Evolutionary conservation across 2,888 invertebrate species (phyloP).

Genomic region (Drosophila paucipuncta): DNA sequence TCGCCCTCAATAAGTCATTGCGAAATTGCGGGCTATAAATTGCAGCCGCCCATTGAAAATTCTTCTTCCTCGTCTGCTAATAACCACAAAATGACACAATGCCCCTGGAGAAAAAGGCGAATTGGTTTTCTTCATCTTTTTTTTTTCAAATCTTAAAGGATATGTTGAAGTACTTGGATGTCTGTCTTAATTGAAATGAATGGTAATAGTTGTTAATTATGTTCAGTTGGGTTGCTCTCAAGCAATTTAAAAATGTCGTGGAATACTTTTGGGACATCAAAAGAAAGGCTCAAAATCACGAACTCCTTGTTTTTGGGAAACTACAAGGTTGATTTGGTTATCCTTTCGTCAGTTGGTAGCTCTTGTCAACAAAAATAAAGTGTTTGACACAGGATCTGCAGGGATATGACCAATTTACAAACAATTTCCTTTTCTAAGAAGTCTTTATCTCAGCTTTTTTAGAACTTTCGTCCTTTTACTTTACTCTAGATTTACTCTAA

Average conservation of each 20-base stretch:
- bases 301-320: not conserved
- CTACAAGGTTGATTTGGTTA: not conserved
- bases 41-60: not conserved
- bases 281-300: not conserved
- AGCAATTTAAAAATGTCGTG: not conserved
- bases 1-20: constrained; percentile 71
- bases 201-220: not conserved
- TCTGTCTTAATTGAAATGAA: not conserved
- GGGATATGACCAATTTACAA: not conserved
- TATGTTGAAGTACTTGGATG: not conserved
- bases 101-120: constrained; percentile 23
- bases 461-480: not conserved
- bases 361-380: not conserved
- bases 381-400: not conserved
- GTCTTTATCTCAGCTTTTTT: not conserved
- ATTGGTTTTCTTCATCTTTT: no score
- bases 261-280: not conserved
- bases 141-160: not conserved
- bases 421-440: not conserved
- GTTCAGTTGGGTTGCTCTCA: not conserved
- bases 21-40: constrained; percentile 37
- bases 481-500: no score
- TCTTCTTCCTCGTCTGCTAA: constrained; percentile 31
- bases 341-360: not conserved
- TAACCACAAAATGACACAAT: constrained; percentile 54